A percentile compares a stretch with the other conserved stretches of the same genome.
Conservation (phyloP, 2,797 vertebrate species). For the Pangasius macronema region DNA sequence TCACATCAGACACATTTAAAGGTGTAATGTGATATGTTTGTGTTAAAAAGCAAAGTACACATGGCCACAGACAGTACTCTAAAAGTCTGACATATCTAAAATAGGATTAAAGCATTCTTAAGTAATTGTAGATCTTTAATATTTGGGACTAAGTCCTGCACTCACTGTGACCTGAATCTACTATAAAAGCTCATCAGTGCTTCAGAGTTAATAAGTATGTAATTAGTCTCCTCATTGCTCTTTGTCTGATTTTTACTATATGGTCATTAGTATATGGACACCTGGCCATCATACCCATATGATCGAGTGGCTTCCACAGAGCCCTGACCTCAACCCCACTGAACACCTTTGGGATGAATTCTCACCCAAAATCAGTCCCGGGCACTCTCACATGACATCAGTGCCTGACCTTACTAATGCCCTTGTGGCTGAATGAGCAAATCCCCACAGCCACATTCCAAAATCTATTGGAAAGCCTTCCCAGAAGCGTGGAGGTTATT, state of each 20-base stretch:
- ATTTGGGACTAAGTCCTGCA: neutral
- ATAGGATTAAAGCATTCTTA: neutral
- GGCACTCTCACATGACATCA: neutral
- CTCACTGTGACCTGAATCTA: neutral
- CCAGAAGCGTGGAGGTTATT: neutral
- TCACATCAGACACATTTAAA: conserved; percentile 10
- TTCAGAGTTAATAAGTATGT: neutral
- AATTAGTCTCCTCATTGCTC: neutral
- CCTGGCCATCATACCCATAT: neutral
- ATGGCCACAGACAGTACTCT: neutral
- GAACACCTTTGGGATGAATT: neutral
- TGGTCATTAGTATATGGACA: neutral
- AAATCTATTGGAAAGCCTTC: neutral
- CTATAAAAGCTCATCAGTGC: too few species aligned
- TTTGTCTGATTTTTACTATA: neutral
- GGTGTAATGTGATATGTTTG: neutral
- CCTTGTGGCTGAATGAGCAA: neutral
- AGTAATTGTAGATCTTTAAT: neutral
- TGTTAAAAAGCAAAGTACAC: neutral
- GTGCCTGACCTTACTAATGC: neutral
- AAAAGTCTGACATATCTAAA: neutral
- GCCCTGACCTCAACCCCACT: neutral
- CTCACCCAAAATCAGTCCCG: too few species aligned
- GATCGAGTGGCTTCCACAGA: neutral
- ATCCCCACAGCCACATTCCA: too few species aligned